A percentile compares a stretch with the other conserved stretches of the same genome.
Evolutionary conservation across 2,888 invertebrate species (phyloP).

Genomic region (Oligia strigilis): DNA sequence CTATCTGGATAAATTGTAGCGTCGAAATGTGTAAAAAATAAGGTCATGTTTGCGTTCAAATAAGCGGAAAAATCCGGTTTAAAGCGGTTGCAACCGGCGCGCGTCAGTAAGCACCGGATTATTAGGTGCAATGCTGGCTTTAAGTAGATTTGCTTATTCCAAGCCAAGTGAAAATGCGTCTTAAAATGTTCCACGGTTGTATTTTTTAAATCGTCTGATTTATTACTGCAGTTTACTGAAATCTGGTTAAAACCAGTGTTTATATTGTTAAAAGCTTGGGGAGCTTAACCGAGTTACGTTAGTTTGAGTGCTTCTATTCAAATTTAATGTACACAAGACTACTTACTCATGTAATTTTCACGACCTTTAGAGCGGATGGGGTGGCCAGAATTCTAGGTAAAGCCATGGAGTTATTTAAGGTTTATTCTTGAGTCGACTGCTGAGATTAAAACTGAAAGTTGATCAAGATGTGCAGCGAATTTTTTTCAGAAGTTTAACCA

Average conservation of each 20-base stretch:
- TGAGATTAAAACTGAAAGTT: not conserved
- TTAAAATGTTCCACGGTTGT: conserved; percentile 50
- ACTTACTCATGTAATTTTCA: conserved; percentile 50
- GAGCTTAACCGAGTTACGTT: conserved; percentile 37
- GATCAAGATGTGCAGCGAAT: not conserved
- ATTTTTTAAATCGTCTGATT: conserved; percentile 54
- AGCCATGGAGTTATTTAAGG: not conserved
- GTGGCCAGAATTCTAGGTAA: conserved; percentile 9
- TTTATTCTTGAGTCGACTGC: not conserved
- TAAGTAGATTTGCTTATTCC: conserved; percentile 61
- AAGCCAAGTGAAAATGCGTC: conserved; percentile 52
- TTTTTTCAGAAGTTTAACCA: too few species aligned
- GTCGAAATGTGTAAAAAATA: conserved; percentile 64
- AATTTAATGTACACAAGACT: conserved; percentile 53
- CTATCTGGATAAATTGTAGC: conserved; percentile 57
- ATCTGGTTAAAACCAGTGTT: conserved; percentile 53
- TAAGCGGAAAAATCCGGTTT: conserved; percentile 68
- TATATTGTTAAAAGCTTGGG: conserved; percentile 56
- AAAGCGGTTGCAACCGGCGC: conserved; percentile 60
- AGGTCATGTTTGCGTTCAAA: conserved; percentile 65
- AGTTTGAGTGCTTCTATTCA: conserved; percentile 50
- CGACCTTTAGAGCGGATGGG: conserved; percentile 14
- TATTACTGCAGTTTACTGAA: conserved; percentile 42
- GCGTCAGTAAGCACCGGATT: conserved; percentile 68
- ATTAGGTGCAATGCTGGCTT: conserved; percentile 67